Evolutionary conservation across 2,113 vertebrate species (phyloP), one percentile per base, ranked within the genome.

Genomic region (Promerops cafer): DNA sequence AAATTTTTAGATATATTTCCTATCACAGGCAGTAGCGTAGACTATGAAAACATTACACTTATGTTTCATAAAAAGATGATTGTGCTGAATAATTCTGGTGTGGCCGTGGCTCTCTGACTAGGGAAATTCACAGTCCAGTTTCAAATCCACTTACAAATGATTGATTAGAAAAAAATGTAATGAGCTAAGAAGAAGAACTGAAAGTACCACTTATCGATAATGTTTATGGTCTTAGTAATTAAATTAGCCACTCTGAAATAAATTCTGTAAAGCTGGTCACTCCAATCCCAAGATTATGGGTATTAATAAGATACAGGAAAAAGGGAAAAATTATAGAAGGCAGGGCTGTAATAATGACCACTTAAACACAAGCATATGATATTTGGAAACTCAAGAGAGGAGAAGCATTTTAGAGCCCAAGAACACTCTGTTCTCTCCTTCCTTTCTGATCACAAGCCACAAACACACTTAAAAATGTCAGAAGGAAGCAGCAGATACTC

Each of bases 1-100:
- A 96, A 96, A 83, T 86, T 96, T 95, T 94, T 94, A 97, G 87
- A 91, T 96, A 92, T 93, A 95, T 94, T 97, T 97, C 93, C 89
- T 94, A 95, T 94, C 94, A 95, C 95, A 96, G 88, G 88, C 88
- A 96, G 89, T 92, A 94, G 79, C 1, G 42, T 92, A 95, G 94
- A 96, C 57, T 65, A 94, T 92, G 95, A 97, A 96, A 95, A 96
- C 95, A 92, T 94, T 81, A 74, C 90, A 90, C 95, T 97, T 96
- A 57, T 91, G 96, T 90, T 88, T 94, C 96, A 96, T 81, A 94
- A 83, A 90, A 81, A 93, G 83, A 92, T 64, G 96, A 94, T 75
- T 84, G 90, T 93, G 92, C 92, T 97, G 94, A 96, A 92, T 95
- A 96, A 96, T 93, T 97, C 93, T 92, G 76, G 82, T 93, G 71